phyloP scores from a whole-genome alignment of 2,888 invertebrate species.

The Argyra leucocephala region DNA sequence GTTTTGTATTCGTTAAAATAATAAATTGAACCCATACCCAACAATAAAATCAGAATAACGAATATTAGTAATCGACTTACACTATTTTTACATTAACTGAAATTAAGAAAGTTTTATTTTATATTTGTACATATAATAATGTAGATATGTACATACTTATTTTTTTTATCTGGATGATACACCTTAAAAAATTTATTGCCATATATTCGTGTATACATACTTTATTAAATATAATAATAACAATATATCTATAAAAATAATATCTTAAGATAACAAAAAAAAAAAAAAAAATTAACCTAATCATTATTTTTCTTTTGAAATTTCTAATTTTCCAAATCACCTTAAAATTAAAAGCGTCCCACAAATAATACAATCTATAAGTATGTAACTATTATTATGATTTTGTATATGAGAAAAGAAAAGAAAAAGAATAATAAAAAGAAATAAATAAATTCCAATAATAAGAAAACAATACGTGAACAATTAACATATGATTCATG shows the following conservation, averaged over 20 bases:
- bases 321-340: background rate
- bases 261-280: background rate
- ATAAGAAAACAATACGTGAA: background rate
- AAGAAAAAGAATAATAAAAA: background rate
- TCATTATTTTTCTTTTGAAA: constrained; percentile 6
- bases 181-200: background rate
- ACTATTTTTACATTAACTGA: background rate
- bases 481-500: background rate
- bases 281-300: background rate
- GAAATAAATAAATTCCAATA: background rate
- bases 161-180: background rate
- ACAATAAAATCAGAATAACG: too few species aligned
- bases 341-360: background rate
- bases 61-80: too few species aligned
- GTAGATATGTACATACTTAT: too few species aligned
- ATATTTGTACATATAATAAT: background rate
- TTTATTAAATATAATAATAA: too few species aligned
- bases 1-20: too few species aligned
- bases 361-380: background rate
- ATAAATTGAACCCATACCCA: too few species aligned
- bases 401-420: too few species aligned
- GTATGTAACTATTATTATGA: background rate
- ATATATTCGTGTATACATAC: too few species aligned
- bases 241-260: background rate
- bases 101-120: background rate